Percentiles rank a stretch among this genome's conserved stretches.
Evolutionary conservation across 2,888 invertebrate species (phyloP).

Genomic region (Coenonympha glycerion): DNA sequence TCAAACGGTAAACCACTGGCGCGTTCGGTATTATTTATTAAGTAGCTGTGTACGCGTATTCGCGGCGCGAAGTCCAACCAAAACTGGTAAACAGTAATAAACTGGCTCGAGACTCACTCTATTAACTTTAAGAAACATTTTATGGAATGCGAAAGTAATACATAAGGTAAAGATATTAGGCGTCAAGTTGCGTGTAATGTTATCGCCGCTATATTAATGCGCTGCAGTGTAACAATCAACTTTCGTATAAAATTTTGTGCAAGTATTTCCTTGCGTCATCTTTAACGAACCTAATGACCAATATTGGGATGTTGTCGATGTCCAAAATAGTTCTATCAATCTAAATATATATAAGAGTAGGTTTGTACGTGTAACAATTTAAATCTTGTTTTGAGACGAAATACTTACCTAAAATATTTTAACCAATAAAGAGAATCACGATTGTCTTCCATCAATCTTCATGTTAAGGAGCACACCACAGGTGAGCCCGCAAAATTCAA

Average conservation of each 20-base stretch:
- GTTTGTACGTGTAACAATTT: too few species aligned
- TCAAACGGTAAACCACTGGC: conserved; percentile 24
- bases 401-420: too few species aligned
- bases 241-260: conserved; percentile 31
- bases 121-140: background rate
- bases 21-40: background rate
- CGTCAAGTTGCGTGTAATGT: background rate
- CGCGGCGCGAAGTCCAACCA: conserved; percentile 25
- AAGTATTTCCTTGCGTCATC: conserved; percentile 32
- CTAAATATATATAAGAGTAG: too few species aligned
- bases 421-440: too few species aligned
- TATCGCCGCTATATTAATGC: background rate
- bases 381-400: too few species aligned
- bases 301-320: conserved; percentile 16
- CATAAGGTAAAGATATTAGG: background rate
- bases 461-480: too few species aligned
- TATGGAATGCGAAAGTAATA: conserved; percentile 3
- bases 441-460: too few species aligned
- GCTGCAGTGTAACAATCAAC: conserved; percentile 19
- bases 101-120: conserved; percentile 6
- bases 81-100: conserved; percentile 30
- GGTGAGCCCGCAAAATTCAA: too few species aligned
- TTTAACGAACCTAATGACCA: conserved; percentile 29
- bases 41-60: conserved; percentile 17
- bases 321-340: conserved; percentile 2